phyloP scores from a whole-genome alignment of 2,113 vertebrate genomes.

The Ptychochromis oligacanthus region DNA sequence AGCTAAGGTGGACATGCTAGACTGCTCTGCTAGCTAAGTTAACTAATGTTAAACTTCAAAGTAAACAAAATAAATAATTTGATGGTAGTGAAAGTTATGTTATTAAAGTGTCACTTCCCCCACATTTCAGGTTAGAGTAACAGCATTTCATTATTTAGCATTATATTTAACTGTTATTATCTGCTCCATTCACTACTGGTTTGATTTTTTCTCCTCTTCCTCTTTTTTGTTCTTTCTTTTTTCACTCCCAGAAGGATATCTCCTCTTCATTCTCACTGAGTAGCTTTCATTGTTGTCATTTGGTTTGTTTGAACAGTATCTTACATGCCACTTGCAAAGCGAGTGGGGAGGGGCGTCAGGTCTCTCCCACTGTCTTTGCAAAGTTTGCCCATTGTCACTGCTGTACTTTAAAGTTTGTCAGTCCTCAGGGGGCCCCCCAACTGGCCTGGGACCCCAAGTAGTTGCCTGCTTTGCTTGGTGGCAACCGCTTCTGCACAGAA shows the following conservation, averaged over 20 bases:
- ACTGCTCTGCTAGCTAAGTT: neutral
- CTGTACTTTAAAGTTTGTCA: neutral
- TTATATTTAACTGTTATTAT: neutral
- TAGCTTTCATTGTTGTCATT: neutral
- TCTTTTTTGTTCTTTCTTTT: neutral
- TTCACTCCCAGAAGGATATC: neutral
- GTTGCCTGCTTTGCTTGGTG: neutral
- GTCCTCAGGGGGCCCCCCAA: neutral
- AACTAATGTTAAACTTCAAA: neutral
- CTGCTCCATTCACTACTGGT: neutral
- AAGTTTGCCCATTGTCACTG: neutral
- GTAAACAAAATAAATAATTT: neutral
- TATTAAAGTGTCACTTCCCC: too few relatives aligned
- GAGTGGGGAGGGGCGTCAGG: neutral
- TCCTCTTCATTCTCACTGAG: neutral
- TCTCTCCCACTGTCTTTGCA: neutral
- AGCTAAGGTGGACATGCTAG: neutral
- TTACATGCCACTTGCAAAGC: neutral
- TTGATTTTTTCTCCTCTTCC: neutral
- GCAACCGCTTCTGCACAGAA: neutral
- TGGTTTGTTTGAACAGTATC: neutral
- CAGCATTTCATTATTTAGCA: neutral
- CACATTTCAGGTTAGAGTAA: neutral
- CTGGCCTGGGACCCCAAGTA: neutral
- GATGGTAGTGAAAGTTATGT: fast-evolving